phyloP scores from a whole-genome alignment of 2,113 vertebrate genomes.

The Neolamprologus devosi region DNA sequence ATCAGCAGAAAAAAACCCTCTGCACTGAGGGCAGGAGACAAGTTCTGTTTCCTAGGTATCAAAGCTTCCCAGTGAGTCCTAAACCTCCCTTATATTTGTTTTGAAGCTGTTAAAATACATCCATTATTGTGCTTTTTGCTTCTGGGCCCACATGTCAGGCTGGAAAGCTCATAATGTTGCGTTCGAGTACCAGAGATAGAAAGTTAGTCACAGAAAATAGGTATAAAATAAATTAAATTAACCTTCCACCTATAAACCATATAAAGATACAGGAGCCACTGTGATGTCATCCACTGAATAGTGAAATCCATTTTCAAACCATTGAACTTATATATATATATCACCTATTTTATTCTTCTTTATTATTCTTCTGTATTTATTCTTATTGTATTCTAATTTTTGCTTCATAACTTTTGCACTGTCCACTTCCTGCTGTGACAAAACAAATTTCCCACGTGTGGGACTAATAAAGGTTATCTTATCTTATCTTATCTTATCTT shows the following conservation, averaged over 20 bases:
- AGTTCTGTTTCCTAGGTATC: background rate
- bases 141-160: background rate
- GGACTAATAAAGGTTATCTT: too few relatives aligned
- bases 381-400: too few relatives aligned
- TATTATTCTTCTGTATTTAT: too few relatives aligned
- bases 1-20: background rate
- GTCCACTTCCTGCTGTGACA: too few relatives aligned
- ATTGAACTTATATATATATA: background rate
- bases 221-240: background rate
- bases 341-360: background rate
- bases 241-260: background rate
- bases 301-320: background rate
- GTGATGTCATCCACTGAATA: background rate
- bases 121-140: background rate
- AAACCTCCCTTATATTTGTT: background rate
- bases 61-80: background rate
- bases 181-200: background rate
- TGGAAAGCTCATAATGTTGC: background rate
- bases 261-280: background rate
- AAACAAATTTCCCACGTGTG: too few relatives aligned
- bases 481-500: too few relatives aligned
- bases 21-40: rapidly evolving
- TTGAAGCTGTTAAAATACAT: background rate
- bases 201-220: background rate
- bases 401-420: too few relatives aligned